Evolutionary conservation across 2,113 vertebrate species (phyloP), one percentile per base, ranked within the genome.

Genomic region (Sinocyclocheilus grahami): DNA sequence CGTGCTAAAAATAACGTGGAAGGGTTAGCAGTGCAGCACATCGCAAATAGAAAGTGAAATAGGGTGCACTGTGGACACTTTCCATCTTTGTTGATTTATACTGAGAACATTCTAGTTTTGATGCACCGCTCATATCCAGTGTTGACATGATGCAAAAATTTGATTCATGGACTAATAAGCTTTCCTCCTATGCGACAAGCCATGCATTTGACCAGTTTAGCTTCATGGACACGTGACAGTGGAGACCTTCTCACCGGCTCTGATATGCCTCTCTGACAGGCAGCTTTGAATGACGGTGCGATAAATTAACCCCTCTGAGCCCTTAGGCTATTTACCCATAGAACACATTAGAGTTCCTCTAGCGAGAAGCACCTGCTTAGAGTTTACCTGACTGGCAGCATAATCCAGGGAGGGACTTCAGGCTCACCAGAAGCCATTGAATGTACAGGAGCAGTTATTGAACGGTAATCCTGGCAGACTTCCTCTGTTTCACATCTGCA

Each of bases 401-500:
- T 46, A 67, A 74, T 81, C 80, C 62, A 51, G 60, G 60, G 24
- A 48, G 39, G 63, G n/a, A 24, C 80, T 67, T 81, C 12, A 22
- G 20, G 53, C 69, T 46, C 20, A 81, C 33, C 62, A 8, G n/a
- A 62, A 46, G n/a, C 65, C 48, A 72, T 20, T 83, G 46, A 58
- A 69, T 72, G 71, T 62, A 75, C n/a, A 39, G 18, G 55, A 63
- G 62, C 46, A 24, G 24, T 37, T 39, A 55, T 72, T 83, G 82
- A 83, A 53, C 5, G 16, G 22, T 67, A 67, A 53, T 53, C 24
- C 75, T 53, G 55, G 46, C 42, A 4, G 60, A 67, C 58, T 78
- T 85, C 55, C 39, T 77, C 74, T 53, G 60, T 63, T 77, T 78
- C 75, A 65, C 62, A 67, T 63, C 74, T 30, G 71, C 33, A 46